Conservation (phyloP, 92 coral and sea anemone species). For the Palythoa grandiflora region DNA sequence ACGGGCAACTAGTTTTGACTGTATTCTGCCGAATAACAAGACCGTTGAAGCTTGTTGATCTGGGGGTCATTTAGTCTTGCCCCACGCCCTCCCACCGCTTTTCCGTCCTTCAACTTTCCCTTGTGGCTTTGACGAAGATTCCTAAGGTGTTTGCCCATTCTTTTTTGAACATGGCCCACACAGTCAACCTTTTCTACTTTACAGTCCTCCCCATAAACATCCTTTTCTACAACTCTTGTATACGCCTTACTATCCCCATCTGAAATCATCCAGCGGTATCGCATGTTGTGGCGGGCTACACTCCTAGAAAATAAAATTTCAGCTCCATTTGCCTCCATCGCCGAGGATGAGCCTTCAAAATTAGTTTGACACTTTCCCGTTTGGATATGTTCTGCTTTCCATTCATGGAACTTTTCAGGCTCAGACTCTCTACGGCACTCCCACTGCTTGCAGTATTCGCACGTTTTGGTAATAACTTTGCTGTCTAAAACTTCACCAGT, state of each 20-base stretch:
- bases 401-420: conserved; percentile 45
- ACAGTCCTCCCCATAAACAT: neutral
- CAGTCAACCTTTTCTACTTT: too few species aligned
- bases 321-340: conserved; percentile 1
- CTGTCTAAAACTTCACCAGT: neutral
- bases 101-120: conserved; percentile 52
- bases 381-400: conserved; percentile 46
- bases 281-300: neutral
- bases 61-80: conserved; percentile 1
- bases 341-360: conserved; percentile 7
- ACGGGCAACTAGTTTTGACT: neutral
- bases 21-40: conserved; percentile 1
- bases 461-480: too few species aligned
- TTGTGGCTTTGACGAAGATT: conserved; percentile 19
- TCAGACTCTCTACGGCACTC: neutral
- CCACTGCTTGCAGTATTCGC: too few species aligned
- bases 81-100: conserved; percentile 37
- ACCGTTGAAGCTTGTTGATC: conserved; percentile 16
- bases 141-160: conserved; percentile 7
- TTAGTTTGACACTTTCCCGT: conserved; percentile 52
- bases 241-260: conserved; percentile 22
- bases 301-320: neutral
- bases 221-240: neutral
- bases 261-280: conserved; percentile 4
- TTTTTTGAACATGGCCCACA: too few species aligned